A percentile compares a stretch with the other conserved stretches of the same genome.
Conservation (phyloP, 2,888 invertebrate genomes). For the Mycogona germanica region DNA sequence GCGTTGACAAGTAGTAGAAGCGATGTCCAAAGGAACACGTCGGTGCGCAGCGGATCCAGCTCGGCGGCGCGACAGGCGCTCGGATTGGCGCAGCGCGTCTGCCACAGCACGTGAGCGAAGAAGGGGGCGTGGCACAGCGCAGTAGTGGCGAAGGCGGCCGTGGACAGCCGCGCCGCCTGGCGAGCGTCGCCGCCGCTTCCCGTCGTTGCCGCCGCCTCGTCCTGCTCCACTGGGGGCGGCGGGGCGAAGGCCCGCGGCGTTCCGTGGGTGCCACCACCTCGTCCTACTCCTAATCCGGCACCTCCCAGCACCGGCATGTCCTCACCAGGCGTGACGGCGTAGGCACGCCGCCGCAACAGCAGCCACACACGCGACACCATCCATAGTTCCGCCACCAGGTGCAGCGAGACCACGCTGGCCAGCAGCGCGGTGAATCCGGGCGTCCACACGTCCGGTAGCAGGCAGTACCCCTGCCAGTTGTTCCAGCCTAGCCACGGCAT, state of each 20-base stretch:
- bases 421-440: slow-evolving; percentile 16
- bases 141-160: slow-evolving; percentile 16
- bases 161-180: slow-evolving; percentile 14
- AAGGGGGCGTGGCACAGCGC: slow-evolving; percentile 19
- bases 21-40: slow-evolving; percentile 20
- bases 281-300: background rate
- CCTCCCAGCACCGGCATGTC: slow-evolving; percentile 16
- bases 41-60: background rate
- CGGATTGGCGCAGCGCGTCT: slow-evolving; percentile 7
- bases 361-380: slow-evolving; percentile 19
- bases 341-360: slow-evolving; percentile 15
- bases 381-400: slow-evolving; percentile 10
- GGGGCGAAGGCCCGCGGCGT: too few species aligned
- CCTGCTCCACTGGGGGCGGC: background rate
- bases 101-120: slow-evolving; percentile 16
- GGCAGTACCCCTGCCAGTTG: slow-evolving; percentile 16
- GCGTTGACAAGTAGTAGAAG: slow-evolving; percentile 18
- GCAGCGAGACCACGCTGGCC: slow-evolving; percentile 9
- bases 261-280: background rate
- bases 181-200: background rate
- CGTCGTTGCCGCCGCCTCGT: background rate
- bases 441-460: slow-evolving; percentile 20
- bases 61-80: background rate
- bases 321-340: slow-evolving; percentile 19
- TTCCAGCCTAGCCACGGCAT: slow-evolving; percentile 21